Evolutionary conservation across 2,888 invertebrate genomes (phyloP).

Genomic region (Diarsia brunnea): DNA sequence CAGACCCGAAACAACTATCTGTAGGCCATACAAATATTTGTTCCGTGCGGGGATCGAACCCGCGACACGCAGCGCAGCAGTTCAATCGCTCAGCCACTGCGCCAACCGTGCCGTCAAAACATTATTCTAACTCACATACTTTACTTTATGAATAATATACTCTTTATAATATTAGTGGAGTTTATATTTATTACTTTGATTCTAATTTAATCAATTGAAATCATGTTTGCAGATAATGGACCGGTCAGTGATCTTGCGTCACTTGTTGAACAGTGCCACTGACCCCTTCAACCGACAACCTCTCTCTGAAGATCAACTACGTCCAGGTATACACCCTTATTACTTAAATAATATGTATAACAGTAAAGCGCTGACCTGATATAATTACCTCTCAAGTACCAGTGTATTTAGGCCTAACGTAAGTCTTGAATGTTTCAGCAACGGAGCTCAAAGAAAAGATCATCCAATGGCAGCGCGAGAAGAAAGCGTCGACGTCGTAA

Average conservation of each 20-base stretch:
- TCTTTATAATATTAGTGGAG: too few relatives aligned
- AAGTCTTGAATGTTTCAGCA: conserved; percentile 87
- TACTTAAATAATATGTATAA: background rate
- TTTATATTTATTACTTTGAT: background rate
- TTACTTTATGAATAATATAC: too few relatives aligned
- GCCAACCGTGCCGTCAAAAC: too few relatives aligned
- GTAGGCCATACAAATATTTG: too few relatives aligned
- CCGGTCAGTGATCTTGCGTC: conserved; percentile 97
- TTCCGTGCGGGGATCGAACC: too few relatives aligned
- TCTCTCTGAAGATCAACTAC: conserved; percentile 97
- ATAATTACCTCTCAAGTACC: background rate
- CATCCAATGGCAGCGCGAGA: conserved; percentile 96
- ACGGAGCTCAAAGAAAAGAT: conserved; percentile 96
- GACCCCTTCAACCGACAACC: conserved; percentile 99
- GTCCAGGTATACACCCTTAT: conserved; percentile 92
- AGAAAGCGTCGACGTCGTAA: conserved; percentile 89
- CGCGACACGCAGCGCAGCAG: too few relatives aligned
- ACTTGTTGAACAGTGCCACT: conserved; percentile 98
- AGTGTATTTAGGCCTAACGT: conserved; percentile 9
- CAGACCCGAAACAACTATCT: too few relatives aligned
- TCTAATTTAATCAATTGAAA: background rate
- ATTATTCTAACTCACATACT: too few relatives aligned
- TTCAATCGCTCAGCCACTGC: too few relatives aligned
- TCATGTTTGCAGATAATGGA: conserved; percentile 94
- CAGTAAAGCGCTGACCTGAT: background rate